Evolutionary conservation across 1,140 invertebrate genomes (phyloP).

Genomic region (Macrocentrus cingulum): DNA sequence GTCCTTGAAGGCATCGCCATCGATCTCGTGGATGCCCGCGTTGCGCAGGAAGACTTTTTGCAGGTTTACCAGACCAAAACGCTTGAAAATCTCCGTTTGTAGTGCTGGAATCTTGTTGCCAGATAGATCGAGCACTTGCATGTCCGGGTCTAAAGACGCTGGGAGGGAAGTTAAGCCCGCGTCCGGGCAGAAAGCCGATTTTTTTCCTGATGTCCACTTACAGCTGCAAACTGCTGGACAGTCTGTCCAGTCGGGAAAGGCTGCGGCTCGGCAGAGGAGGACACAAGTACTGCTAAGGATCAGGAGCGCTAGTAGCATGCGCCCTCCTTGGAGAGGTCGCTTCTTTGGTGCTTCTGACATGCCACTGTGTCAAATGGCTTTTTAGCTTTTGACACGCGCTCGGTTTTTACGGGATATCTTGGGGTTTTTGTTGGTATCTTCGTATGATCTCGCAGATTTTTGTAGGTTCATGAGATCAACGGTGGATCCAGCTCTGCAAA

Average conservation of each 20-base stretch:
- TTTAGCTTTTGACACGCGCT: too few species aligned
- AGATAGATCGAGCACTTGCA: slow-evolving; percentile 83
- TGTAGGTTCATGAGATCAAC: too few species aligned
- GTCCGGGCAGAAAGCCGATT: slow-evolving; percentile 79
- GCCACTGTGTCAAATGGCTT: too few species aligned
- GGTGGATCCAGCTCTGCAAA: too few species aligned
- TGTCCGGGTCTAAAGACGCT: slow-evolving; percentile 73
- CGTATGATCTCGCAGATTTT: too few species aligned
- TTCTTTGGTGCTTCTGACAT: slow-evolving; percentile 46
- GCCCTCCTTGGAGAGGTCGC: slow-evolving; percentile 52
- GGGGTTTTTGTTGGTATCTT: too few species aligned
- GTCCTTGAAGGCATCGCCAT: slow-evolving; percentile 81
- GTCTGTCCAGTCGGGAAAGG: slow-evolving; percentile 76
- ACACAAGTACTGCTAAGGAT: slow-evolving; percentile 42
- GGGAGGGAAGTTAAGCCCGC: slow-evolving; percentile 76
- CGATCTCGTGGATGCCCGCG: slow-evolving; percentile 72
- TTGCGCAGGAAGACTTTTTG: slow-evolving; percentile 79
- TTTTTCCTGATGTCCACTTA: slow-evolving; percentile 88
- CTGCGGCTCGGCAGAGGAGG: slow-evolving; percentile 52
- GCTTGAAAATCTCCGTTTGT: slow-evolving; percentile 78
- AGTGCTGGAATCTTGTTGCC: slow-evolving; percentile 76
- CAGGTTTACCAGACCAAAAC: slow-evolving; percentile 77
- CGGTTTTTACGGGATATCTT: too few species aligned
- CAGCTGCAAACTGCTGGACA: slow-evolving; percentile 80
- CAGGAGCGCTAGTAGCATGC: slow-evolving; percentile 46